These are phyloP conservation scores for cattle (Bos taurus) DNA, from an alignment of 2,113 vertebrate species.

Conservation along the genomic window DNA sequence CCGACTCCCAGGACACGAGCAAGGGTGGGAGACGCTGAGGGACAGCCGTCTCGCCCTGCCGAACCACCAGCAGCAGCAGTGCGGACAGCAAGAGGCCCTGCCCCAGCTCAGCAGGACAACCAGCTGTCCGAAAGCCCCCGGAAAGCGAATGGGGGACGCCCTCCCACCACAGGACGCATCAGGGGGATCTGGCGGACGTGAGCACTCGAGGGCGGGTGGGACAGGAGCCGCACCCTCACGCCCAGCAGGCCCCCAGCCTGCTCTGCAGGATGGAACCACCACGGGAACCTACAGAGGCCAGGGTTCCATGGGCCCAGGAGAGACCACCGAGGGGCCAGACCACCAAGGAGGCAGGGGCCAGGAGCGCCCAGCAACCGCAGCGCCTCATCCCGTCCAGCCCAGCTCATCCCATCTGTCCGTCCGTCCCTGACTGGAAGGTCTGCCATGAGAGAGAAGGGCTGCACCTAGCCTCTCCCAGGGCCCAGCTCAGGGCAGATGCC, in stretches of 20 bases:
- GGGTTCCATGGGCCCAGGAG: background rate
- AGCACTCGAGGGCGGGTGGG: fast-evolving
- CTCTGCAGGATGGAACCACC: background rate
- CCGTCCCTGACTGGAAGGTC: background rate
- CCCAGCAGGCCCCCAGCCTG: background rate
- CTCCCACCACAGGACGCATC: fast-evolving
- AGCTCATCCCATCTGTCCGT: background rate
- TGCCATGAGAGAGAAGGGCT: background rate
- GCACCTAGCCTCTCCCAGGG: background rate
- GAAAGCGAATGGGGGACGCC: fast-evolving
- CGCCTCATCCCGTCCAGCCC: fast-evolving
- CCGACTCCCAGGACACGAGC: background rate
- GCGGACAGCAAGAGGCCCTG: background rate
- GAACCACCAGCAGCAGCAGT: background rate
- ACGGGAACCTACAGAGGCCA: background rate
- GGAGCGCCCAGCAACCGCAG: background rate
- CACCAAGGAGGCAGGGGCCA: too few relatives aligned
- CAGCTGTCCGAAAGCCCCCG: background rate
- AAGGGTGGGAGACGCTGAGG: background rate
- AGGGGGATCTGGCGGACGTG: fast-evolving
- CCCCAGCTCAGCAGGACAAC: background rate
- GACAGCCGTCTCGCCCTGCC: fast-evolving
- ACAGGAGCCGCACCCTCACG: background rate
- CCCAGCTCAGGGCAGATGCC: background rate
- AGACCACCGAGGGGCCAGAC: too few relatives aligned